Percentiles rank a stretch among this genome's conserved stretches.
These are phyloP conservation scores for Petrocephalus zakoni DNA, from an alignment of 2,113 vertebrate genomes.

Conservation along the genomic window DNA sequence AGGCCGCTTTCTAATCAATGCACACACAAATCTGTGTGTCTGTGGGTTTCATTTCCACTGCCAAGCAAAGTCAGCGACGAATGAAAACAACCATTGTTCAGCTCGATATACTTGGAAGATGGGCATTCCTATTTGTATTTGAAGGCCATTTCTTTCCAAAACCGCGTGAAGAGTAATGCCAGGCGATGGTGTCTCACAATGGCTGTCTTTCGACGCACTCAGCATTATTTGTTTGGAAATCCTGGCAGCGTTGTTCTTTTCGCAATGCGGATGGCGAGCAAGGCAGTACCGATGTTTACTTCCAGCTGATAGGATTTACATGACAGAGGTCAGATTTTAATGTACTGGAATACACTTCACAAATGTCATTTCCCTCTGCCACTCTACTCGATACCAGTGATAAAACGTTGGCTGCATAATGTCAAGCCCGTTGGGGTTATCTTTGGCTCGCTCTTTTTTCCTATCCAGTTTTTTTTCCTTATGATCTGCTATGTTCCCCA, in stretches of 20 bases:
- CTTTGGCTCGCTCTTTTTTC: neutral
- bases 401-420: neutral
- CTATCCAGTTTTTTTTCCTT: neutral
- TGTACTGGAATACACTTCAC: neutral
- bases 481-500: neutral
- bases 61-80: neutral
- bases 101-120: neutral
- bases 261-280: constrained; percentile 11
- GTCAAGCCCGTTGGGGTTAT: neutral
- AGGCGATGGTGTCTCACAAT: neutral
- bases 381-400: neutral
- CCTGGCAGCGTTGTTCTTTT: neutral
- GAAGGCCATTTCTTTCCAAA: neutral
- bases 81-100: neutral
- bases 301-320: neutral
- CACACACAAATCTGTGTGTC: neutral
- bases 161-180: neutral
- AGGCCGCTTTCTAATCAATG: neutral
- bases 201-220: neutral
- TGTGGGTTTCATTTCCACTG: neutral
- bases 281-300: neutral
- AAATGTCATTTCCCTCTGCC: neutral
- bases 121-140: neutral
- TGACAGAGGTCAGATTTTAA: neutral
- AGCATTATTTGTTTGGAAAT: neutral